Evolutionary conservation across 2,797 vertebrate species (phyloP), one percentile per base, ranked within the genome.

Genomic region (Neomorphus geoffroyi): DNA sequence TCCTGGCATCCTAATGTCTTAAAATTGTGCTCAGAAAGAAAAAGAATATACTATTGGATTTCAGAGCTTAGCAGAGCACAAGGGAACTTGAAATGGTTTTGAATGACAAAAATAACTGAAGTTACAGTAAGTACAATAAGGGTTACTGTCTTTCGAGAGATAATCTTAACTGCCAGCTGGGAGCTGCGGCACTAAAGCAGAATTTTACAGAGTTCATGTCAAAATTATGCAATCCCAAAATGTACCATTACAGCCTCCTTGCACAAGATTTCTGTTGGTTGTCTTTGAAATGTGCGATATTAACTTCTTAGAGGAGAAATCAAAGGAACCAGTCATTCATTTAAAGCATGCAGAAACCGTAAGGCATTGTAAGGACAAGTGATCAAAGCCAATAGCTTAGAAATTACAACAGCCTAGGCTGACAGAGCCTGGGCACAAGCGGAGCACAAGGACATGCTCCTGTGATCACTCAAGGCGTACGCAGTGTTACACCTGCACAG

Each of bases 251-350:
- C 24, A 84, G 35, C 50, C 41, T 90, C 26, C 30, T 86, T 88
- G 75, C 32, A 61, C 51, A 67, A 84, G 62, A 43, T 51, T 90
- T 88, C 57, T 75, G 8, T 58, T 67, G 27, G 8, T 88, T 87
- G 71, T 65, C 80, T 96, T 96, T 96, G 92, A 96, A 92, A 67
- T 35, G 48, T 41, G 41, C 53, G 56, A 53, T 92, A 61, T 46
- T 93, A 92, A 85, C 67, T 82, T 78, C 82, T 56, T 65, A 58
- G 71, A 54, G 45, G 85, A 80, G 75, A 89, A 93, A 89, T 96
- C 86, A 95, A 95, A 96, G 84, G 81, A 91, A 89, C 60, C 65
- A 91, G 50, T 87, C 86, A 58, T 83, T 80, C 57, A 74, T 50
- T 74, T 80, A 87, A 82, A 83, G 66, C 69, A 18, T 66, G 75